Conservation (phyloP, 2,888 invertebrate genomes). For the Apocheima hispidaria region DNA sequence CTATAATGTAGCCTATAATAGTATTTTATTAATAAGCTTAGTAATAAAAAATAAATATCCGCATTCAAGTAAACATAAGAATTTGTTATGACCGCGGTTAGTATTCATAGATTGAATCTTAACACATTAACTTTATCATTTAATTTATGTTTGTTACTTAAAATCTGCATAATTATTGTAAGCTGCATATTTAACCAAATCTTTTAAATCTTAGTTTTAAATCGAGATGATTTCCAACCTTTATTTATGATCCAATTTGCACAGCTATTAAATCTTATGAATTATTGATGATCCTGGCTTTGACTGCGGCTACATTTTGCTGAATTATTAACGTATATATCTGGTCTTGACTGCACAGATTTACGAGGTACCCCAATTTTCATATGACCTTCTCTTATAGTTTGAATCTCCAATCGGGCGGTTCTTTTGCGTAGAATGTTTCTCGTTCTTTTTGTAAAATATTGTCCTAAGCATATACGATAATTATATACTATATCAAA, state of each 20-base stretch:
- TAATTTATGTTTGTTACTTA: constrained; percentile 21
- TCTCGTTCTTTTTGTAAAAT: background rate
- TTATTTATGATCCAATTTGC: constrained; percentile 50
- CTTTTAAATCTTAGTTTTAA: constrained; percentile 31
- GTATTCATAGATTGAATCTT: background rate
- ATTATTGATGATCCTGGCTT: constrained; percentile 49
- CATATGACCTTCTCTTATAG: constrained; percentile 29
- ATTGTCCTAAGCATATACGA: background rate
- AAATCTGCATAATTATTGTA: constrained; percentile 11
- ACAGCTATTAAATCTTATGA: constrained; percentile 50
- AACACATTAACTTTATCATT: constrained; percentile 18
- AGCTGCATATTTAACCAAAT: constrained; percentile 5
- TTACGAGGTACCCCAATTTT: constrained; percentile 43
- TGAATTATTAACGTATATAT: constrained; percentile 40
- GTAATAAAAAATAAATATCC: background rate
- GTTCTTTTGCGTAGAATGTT: constrained; percentile 5
- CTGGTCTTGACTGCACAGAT: constrained; percentile 41
- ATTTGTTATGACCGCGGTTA: background rate
- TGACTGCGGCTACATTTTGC: constrained; percentile 44
- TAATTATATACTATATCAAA: background rate
- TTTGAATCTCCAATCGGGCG: constrained; percentile 4
- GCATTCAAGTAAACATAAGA: background rate
- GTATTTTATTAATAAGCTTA: no score
- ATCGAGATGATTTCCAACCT: constrained; percentile 37
- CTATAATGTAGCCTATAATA: no score